phyloP scores from a whole-genome alignment of 2,797 vertebrate species.

The Xenopus petersii region DNA sequence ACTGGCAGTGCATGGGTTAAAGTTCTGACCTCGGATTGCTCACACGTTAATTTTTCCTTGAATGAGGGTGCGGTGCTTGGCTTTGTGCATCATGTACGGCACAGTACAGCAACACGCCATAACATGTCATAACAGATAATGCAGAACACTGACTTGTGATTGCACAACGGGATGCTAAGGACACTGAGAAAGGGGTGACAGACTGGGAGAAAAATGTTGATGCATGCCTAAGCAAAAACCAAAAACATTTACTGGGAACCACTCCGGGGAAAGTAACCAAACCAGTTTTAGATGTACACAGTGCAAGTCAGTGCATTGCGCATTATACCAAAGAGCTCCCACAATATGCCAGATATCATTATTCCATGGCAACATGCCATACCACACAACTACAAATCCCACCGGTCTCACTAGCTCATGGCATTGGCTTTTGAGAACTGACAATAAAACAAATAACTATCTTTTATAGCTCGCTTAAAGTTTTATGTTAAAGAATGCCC shows the following conservation, averaged over 20 bases:
- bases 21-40: background rate
- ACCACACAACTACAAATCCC: too few relatives aligned
- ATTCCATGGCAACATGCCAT: too few relatives aligned
- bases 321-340: too few relatives aligned
- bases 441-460: too few relatives aligned
- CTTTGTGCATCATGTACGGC: constrained; percentile 29
- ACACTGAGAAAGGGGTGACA: constrained; percentile 38
- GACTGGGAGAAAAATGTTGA: constrained; percentile 55
- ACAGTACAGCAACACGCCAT: constrained; percentile 29
- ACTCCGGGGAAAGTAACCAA: too few relatives aligned
- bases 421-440: too few relatives aligned
- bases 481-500: too few relatives aligned
- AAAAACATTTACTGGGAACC: constrained; percentile 30
- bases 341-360: too few relatives aligned
- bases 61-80: constrained; percentile 37
- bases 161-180: constrained; percentile 41
- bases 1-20: background rate
- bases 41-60: constrained; percentile 13
- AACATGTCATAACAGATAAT: constrained; percentile 30
- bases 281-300: too few relatives aligned
- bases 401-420: too few relatives aligned
- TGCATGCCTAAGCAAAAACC: constrained; percentile 58
- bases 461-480: too few relatives aligned
- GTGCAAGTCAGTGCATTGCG: too few relatives aligned
- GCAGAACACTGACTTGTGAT: constrained; percentile 41